Conservation (phyloP, 2,888 invertebrate genomes). For the Drosophila niveifrons region DNA sequence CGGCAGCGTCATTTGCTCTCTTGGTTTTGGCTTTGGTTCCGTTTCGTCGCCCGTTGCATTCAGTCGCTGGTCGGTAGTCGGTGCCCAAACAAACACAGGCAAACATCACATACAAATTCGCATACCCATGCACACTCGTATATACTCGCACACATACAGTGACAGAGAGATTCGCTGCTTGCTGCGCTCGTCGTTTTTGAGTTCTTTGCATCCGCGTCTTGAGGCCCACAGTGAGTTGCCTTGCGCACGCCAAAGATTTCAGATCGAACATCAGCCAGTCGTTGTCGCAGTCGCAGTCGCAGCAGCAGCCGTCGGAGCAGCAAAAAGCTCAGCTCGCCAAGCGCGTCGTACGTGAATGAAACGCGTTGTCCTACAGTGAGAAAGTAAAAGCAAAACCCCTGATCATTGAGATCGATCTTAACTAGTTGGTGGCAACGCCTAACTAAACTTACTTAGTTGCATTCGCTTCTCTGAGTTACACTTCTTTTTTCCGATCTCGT, state of each 20-base stretch:
- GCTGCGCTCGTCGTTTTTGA: constrained; percentile 62
- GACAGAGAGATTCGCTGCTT: constrained; percentile 43
- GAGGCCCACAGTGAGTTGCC: constrained; percentile 78
- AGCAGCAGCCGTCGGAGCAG: constrained; percentile 31
- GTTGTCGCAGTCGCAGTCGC: constrained; percentile 23
- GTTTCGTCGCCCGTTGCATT: constrained; percentile 68
- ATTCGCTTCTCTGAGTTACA: constrained; percentile 8
- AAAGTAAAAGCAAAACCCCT: constrained; percentile 20
- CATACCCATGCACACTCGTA: constrained; percentile 15
- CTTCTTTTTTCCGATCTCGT: neutral
- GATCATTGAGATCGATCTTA: constrained; percentile 25
- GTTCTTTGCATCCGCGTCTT: constrained; percentile 81
- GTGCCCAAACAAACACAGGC: constrained; percentile 60
- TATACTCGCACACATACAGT: constrained; percentile 24
- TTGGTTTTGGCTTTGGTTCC: constrained; percentile 58
- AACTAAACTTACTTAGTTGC: constrained; percentile 19
- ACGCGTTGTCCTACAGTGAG: constrained; percentile 17
- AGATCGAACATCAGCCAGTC: constrained; percentile 65
- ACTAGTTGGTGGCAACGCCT: neutral
- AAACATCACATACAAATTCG: constrained; percentile 54
- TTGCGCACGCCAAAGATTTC: constrained; percentile 82
- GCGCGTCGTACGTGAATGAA: constrained; percentile 52
- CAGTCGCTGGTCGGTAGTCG: constrained; percentile 44
- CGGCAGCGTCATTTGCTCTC: constrained; percentile 44
- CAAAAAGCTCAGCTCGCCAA: constrained; percentile 65